Conservation (phyloP, 2,888 invertebrate genomes). For the Suillia variegata region DNA sequence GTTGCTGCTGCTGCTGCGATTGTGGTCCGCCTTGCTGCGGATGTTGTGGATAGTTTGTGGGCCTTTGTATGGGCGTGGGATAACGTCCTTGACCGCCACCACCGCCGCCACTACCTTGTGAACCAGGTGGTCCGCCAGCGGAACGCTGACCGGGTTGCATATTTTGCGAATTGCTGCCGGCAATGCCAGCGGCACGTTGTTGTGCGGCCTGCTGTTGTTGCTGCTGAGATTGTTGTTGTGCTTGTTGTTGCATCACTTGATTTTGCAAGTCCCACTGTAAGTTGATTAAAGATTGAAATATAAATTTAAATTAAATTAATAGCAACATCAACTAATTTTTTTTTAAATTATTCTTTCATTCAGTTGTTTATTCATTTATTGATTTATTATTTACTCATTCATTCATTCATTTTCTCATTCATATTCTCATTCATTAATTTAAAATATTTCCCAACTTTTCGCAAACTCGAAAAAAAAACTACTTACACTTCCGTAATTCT, state of each 20-base stretch:
- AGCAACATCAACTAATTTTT: too few relatives aligned
- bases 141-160: conserved; percentile 34
- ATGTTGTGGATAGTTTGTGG: conserved; percentile 60
- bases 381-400: too few relatives aligned
- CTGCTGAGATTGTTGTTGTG: conserved; percentile 47
- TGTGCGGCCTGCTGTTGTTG: conserved; percentile 42
- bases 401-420: too few relatives aligned
- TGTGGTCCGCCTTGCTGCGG: conserved; percentile 48
- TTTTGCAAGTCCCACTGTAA: conserved; percentile 60
- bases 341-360: too few relatives aligned
- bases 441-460: not conserved
- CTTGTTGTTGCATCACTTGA: conserved; percentile 64
- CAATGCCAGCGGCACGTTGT: conserved; percentile 26
- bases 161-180: conserved; percentile 41
- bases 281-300: conserved; percentile 2
- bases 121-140: conserved; percentile 32
- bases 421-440: not conserved
- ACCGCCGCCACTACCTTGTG: too few relatives aligned
- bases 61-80: conserved; percentile 59
- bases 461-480: not conserved
- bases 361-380: too few relatives aligned
- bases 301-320: not conserved
- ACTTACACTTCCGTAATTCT: conserved; percentile 61
- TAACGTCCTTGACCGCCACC: conserved; percentile 55
- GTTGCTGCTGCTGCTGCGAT: conserved; percentile 44